Conservation (phyloP, 64 coral and sea anemone genomes). For the Pocillopora verrucosa region DNA sequence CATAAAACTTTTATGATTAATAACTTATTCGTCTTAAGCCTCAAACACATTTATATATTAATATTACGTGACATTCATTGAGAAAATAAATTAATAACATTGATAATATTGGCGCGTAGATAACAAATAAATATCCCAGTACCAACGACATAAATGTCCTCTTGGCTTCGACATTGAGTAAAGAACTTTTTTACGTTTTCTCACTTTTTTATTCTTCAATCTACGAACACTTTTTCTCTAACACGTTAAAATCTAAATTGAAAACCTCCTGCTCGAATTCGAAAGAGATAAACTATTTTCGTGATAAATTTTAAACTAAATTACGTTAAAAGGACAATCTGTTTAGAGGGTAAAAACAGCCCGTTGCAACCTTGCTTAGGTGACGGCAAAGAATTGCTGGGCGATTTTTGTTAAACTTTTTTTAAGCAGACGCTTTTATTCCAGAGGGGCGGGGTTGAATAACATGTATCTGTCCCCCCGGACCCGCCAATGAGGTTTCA, state of each 20-base stretch:
- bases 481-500: slow-evolving; percentile 87
- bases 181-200: background rate
- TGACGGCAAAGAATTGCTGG: background rate
- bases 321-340: background rate
- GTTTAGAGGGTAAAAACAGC: background rate
- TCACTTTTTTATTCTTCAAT: background rate
- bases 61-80: too few relatives aligned
- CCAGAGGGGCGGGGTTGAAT: slow-evolving; percentile 53
- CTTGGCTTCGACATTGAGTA: too few relatives aligned
- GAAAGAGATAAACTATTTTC: background rate
- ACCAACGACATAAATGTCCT: too few relatives aligned
- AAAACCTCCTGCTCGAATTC: background rate
- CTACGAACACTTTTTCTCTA: background rate
- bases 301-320: background rate
- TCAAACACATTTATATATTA: too few relatives aligned
- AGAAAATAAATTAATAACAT: too few relatives aligned
- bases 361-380: background rate
- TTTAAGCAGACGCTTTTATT: slow-evolving; percentile 1
- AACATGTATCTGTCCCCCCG: slow-evolving; percentile 81
- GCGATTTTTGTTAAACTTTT: background rate
- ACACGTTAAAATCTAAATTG: background rate
- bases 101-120: too few relatives aligned
- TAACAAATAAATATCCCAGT: too few relatives aligned
- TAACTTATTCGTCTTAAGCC: too few relatives aligned
- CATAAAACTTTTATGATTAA: too few relatives aligned